Percentiles rank a stretch among this genome's conserved stretches.
Conservation (phyloP, 2,797 vertebrate species). For the Hydrophis major region DNA sequence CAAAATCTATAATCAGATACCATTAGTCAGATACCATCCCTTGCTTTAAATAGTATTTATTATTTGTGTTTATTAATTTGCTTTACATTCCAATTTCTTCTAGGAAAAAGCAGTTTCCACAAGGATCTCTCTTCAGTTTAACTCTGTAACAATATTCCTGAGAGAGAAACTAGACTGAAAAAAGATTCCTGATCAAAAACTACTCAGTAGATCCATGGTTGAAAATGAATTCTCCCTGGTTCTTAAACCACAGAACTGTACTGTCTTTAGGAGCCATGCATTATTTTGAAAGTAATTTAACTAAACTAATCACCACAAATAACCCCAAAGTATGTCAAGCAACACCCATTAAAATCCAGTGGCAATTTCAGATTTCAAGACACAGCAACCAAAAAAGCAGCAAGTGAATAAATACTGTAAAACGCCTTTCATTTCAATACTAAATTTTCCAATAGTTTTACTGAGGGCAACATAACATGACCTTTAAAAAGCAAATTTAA, state of each 20-base stretch:
- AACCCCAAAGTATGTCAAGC: neutral
- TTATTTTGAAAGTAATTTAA: neutral
- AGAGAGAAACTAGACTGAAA: neutral
- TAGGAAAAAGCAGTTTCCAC: neutral
- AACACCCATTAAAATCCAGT: neutral
- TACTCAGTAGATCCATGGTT: neutral
- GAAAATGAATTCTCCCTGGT: neutral
- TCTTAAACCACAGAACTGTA: neutral
- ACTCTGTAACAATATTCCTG: neutral
- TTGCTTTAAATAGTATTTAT: neutral
- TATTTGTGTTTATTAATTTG: neutral
- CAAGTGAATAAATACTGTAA: neutral
- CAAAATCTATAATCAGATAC: neutral
- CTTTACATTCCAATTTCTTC: neutral
- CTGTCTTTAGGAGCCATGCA: neutral
- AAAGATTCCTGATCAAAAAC: neutral
- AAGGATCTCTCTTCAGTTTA: neutral
- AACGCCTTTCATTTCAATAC: slow-evolving; percentile 8
- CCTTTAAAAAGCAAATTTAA: slow-evolving; percentile 17
- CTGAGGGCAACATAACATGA: neutral
- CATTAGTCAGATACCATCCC: neutral
- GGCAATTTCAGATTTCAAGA: neutral
- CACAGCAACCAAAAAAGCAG: neutral
- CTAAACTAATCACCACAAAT: neutral
- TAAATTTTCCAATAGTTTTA: slow-evolving; percentile 23